Base-by-base conservation (phyloP, 2,113 vertebrate genomes). In the Callionymus lyra region DNA sequence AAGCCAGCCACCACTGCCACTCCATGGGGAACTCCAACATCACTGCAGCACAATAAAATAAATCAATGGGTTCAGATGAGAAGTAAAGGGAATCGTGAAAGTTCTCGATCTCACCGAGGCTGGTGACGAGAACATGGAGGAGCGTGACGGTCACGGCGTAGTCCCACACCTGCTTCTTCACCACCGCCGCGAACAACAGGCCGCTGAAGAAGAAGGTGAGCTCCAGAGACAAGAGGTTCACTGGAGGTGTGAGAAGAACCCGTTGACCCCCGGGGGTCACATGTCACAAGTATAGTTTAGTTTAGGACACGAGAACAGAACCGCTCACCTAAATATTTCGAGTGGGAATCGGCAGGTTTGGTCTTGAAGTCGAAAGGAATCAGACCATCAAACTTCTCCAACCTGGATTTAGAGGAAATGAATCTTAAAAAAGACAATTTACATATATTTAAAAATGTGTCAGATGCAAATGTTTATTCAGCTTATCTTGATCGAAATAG, bases 301-400 rank as follows among this genome's bases (percentile, higher is more conserved):
- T n/a, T n/a, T n/a, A n/a, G n/a, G n/a, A 27, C 16, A 13, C 11
- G 39, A 44, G 11, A 46, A 2, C 47, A 31, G 33, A 2, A 19
- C 13, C 17, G 19, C 59, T 69, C 82, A 91, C 87, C 88, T 74
- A 91, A 79, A 66, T 90, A 91, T 64, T 89, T 82, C 15, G 82
- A 82, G 50, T 84, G 84, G 40, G 84, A 85, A 59, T 85, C 88
- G 5, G 81, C 68, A n/a, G 85, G 86, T 45, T 81, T 79, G 10
- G 84, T 91, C 75, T 89, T 90, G 65, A 91, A 91, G 70, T 91
- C 87, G 70, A 91, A 92, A 16, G 87, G 87, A 70, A 86, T 88
- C 48, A 87, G 69, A 54, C 86, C 77, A 44, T 92, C 84, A 66
- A 88, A 74, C 50, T 86, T 77, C 38, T 85, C 71, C 21, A 88